Evolutionary conservation across 2,113 vertebrate genomes (phyloP).

Genomic region (Sporophila hypoxantha): DNA sequence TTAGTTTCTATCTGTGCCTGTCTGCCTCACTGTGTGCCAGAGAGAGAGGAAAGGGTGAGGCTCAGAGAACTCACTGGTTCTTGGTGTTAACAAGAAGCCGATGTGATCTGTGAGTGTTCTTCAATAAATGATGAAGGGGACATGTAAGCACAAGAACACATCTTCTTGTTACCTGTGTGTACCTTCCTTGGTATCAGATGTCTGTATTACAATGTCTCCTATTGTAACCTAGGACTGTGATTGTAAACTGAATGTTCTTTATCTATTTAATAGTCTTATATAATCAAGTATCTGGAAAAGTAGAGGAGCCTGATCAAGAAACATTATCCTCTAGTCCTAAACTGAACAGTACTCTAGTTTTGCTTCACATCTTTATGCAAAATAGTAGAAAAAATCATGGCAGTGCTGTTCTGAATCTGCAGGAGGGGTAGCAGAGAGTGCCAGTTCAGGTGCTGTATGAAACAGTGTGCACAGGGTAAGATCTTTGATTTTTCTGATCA

Average conservation of each 20-base stretch:
- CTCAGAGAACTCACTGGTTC: not conserved
- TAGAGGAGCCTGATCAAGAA: not conserved
- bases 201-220: slow-evolving; percentile 25
- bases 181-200: slow-evolving; percentile 20
- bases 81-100: not conserved
- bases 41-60: not conserved
- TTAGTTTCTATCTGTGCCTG: not conserved
- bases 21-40: not conserved
- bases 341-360: not conserved
- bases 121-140: slow-evolving; percentile 54
- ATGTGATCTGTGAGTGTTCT: slow-evolving; percentile 45
- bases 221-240: slow-evolving; percentile 38
- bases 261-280: slow-evolving; percentile 30
- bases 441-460: not conserved
- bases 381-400: not conserved
- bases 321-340: not conserved
- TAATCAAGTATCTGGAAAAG: slow-evolving; percentile 6
- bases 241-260: slow-evolving; percentile 26
- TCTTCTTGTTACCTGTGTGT: slow-evolving; percentile 26
- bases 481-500: not conserved
- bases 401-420: not conserved
- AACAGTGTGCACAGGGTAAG: not conserved
- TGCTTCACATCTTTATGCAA: not conserved
- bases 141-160: slow-evolving; percentile 29
- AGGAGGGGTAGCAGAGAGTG: not conserved